phyloP scores from a whole-genome alignment of 2,888 invertebrate species.

The Agonum fuliginosum region DNA sequence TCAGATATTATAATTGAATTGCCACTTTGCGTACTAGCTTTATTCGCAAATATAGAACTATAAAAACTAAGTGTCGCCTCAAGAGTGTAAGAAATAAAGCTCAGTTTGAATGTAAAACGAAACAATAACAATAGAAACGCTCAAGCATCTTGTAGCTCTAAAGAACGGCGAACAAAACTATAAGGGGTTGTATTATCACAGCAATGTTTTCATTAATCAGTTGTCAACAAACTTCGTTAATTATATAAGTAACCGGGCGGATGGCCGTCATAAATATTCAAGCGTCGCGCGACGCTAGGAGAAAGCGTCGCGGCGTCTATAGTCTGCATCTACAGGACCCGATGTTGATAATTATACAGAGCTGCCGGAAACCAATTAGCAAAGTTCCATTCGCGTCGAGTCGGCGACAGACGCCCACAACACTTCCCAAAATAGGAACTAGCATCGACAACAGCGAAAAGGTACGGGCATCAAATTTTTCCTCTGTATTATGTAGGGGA shows the following conservation, averaged over 20 bases:
- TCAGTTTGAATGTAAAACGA: too few relatives aligned
- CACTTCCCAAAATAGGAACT: constrained; percentile 26
- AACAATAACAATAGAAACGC: too few relatives aligned
- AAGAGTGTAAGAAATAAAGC: too few relatives aligned
- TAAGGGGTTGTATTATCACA: constrained; percentile 47
- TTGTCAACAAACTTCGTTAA: constrained; percentile 59
- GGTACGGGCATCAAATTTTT: too few relatives aligned
- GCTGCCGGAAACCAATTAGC: constrained; percentile 58
- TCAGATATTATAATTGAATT: too few relatives aligned
- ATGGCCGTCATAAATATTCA: constrained; percentile 57
- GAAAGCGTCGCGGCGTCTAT: not conserved
- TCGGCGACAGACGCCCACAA: constrained; percentile 5
- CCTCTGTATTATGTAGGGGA: too few relatives aligned
- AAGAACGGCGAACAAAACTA: constrained; percentile 14
- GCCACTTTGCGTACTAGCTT: too few relatives aligned
- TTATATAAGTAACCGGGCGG: constrained; percentile 55
- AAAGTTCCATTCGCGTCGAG: constrained; percentile 49
- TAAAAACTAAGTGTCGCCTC: too few relatives aligned
- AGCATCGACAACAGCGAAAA: too few relatives aligned
- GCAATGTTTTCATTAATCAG: constrained; percentile 60
- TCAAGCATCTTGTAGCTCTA: not conserved
- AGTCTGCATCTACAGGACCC: constrained; percentile 15
- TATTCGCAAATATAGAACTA: too few relatives aligned
- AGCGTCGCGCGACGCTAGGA: constrained; percentile 7
- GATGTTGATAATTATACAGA: constrained; percentile 56